A percentile compares a stretch with the other conserved stretches of the same genome.
These are phyloP conservation scores for Plotosus lineatus DNA, from an alignment of 2,113 vertebrate species.

Conservation along the genomic window DNA sequence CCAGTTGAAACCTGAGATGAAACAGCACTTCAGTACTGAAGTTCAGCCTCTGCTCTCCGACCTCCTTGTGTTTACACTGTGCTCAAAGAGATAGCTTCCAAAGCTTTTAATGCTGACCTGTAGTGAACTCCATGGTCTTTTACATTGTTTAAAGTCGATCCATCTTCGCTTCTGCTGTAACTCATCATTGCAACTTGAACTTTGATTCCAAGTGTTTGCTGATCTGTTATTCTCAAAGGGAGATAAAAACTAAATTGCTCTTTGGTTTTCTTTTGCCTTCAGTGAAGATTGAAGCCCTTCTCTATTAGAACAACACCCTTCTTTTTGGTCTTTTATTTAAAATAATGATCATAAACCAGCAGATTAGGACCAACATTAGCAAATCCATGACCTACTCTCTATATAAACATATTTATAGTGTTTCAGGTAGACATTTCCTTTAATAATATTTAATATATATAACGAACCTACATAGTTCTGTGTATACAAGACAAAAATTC, in stretches of 20 bases:
- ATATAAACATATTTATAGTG: not conserved
- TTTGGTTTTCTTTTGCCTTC: too few species aligned
- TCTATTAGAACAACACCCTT: too few species aligned
- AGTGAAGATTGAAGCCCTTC: too few species aligned
- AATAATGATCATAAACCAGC: not conserved
- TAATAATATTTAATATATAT: not conserved
- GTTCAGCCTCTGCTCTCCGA: not conserved
- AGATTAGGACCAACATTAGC: not conserved
- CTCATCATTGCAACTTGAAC: too few species aligned
- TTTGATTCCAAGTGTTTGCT: too few species aligned
- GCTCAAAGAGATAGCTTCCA: not conserved
- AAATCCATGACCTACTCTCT: not conserved
- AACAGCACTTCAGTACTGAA: not conserved
- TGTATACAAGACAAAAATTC: not conserved
- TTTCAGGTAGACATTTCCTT: not conserved
- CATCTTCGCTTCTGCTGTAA: too few species aligned
- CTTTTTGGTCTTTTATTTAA: too few species aligned
- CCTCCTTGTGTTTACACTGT: not conserved
- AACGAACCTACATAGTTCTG: not conserved
- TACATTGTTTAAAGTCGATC: too few species aligned
- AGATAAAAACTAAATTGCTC: too few species aligned
- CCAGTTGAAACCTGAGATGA: not conserved
- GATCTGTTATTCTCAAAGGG: too few species aligned
- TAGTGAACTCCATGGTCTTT: not conserved
- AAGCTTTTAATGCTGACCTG: too few species aligned